phyloP scores from a whole-genome alignment of 2,113 vertebrate genomes.

The Motacilla alba region DNA sequence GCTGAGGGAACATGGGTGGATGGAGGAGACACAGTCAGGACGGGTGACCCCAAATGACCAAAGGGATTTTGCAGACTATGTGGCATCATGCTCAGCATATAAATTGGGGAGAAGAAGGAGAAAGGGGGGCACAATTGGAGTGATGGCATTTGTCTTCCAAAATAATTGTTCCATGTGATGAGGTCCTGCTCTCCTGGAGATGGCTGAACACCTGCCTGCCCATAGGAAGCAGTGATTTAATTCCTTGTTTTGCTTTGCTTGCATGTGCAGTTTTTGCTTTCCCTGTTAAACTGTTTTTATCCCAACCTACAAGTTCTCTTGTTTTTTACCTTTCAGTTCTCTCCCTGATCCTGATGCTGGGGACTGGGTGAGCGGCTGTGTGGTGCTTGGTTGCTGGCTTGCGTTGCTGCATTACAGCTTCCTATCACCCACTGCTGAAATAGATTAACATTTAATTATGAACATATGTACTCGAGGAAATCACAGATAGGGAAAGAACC shows the following conservation, averaged over 20 bases:
- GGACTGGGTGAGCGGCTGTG: background rate
- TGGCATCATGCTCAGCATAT: background rate
- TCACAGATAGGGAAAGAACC: background rate
- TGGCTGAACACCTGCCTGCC: background rate
- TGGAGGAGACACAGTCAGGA: background rate
- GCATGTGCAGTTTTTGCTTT: background rate
- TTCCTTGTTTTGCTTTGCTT: background rate
- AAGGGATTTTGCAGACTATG: background rate
- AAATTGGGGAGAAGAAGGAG: background rate
- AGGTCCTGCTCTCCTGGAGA: background rate
- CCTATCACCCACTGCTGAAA: background rate
- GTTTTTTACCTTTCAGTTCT: background rate
- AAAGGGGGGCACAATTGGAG: fast-evolving
- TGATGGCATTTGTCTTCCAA: background rate
- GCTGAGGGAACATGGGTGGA: background rate
- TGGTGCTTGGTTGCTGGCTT: background rate
- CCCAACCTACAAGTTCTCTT: background rate
- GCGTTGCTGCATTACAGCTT: background rate
- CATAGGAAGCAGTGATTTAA: background rate
- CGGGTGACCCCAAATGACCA: background rate
- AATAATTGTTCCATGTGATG: fast-evolving
- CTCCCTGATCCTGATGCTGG: background rate
- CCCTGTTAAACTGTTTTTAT: background rate
- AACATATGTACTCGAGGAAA: background rate
- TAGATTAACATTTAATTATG: background rate